These are phyloP conservation scores for Philaethria dido DNA, from an alignment of 2,888 invertebrate species.

Conservation along the genomic window DNA sequence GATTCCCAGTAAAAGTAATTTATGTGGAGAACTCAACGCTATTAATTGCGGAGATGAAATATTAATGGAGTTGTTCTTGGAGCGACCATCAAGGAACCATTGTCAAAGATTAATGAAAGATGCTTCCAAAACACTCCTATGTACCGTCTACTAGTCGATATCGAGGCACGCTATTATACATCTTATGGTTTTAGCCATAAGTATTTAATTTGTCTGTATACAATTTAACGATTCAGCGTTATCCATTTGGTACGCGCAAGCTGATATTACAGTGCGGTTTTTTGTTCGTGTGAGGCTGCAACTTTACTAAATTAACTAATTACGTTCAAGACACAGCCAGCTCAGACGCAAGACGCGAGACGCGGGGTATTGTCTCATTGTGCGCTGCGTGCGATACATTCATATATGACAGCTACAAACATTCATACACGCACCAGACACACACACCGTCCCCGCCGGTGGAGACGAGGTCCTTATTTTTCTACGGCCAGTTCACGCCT, in stretches of 20 bases:
- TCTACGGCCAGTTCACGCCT: no score
- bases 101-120: slow-evolving; percentile 40
- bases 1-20: slow-evolving; percentile 27
- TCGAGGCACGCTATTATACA: slow-evolving; percentile 1
- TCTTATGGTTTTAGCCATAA: not conserved
- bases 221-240: slow-evolving; percentile 6
- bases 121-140: slow-evolving; percentile 26
- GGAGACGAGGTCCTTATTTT: no score
- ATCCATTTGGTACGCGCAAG: slow-evolving; percentile 23
- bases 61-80: slow-evolving; percentile 29
- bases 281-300: slow-evolving; percentile 13
- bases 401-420: not conserved
- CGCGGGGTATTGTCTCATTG: not conserved
- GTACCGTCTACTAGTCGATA: not conserved
- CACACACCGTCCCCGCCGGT: no score
- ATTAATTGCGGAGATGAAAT: slow-evolving; percentile 35
- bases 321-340: not conserved
- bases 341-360: no score
- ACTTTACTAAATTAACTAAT: slow-evolving; percentile 16
- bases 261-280: slow-evolving; percentile 18
- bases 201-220: not conserved
- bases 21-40: slow-evolving; percentile 24
- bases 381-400: not conserved
- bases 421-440: no score
- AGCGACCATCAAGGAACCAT: slow-evolving; percentile 25